A percentile compares a stretch with the other conserved stretches of the same genome.
Evolutionary conservation across 2,113 vertebrate genomes (phyloP).

Genomic region (Ancistrus triradiatus): DNA sequence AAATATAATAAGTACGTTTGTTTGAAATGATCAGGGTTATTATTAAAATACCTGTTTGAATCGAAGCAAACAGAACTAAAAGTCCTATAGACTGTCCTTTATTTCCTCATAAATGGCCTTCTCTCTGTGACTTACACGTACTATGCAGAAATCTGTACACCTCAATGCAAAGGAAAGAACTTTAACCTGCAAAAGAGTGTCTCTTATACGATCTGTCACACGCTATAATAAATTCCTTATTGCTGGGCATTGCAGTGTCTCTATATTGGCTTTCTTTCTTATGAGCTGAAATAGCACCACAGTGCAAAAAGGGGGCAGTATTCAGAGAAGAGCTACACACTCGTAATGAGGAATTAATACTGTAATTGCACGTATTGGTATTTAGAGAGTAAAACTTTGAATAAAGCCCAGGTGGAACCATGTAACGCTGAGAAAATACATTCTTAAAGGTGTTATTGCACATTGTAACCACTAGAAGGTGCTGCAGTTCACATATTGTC

Average conservation of each 20-base stretch:
- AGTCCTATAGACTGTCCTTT: constrained; percentile 51
- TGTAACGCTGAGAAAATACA: too few species aligned
- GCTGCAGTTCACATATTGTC: too few species aligned
- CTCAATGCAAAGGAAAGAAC: constrained; percentile 45
- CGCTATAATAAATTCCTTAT: constrained; percentile 47
- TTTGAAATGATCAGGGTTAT: constrained; percentile 58
- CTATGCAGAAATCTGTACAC: constrained; percentile 59
- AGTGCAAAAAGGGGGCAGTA: too few species aligned
- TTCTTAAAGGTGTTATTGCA: background rate
- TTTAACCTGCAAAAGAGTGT: constrained; percentile 48
- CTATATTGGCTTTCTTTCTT: background rate
- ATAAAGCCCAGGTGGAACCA: too few species aligned
- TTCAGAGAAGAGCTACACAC: background rate
- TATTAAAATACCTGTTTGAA: constrained; percentile 55
- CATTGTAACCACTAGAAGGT: too few species aligned
- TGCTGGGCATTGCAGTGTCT: constrained; percentile 36
- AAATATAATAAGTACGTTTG: constrained; percentile 63
- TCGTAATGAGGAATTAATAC: too few species aligned
- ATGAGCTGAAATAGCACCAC: too few species aligned
- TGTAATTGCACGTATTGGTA: too few species aligned
- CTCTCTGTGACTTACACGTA: constrained; percentile 58
- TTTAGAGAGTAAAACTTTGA: too few species aligned
- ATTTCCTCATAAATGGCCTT: constrained; percentile 60
- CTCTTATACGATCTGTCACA: constrained; percentile 35
- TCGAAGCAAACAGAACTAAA: constrained; percentile 47